Base-by-base conservation (phyloP, 2,797 vertebrate species). In the Synanceia verrucosa region DNA sequence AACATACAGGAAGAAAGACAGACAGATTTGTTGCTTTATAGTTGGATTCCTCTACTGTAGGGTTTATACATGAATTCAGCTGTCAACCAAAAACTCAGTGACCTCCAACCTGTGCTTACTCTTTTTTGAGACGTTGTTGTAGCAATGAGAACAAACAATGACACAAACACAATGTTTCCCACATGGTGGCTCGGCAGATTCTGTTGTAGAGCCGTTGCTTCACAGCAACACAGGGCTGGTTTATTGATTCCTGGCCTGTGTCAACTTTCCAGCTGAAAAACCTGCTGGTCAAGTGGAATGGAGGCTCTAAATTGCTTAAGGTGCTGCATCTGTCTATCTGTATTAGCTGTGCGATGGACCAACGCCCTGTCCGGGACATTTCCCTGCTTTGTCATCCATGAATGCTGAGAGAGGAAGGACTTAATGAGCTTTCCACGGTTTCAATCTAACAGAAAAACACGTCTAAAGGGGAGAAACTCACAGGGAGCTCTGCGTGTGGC, bases 71-170 rank as follows among this genome's bases (percentile, higher is more conserved):
- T 33, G 39, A 48, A 39, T 65, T 65, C 23, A 57, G 46, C n/a
- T 50, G 48, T 47, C 50, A 50, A 33, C 41, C 39, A 34, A 65
- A 58, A 60, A 64, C 5, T 47, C 76, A 34, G 66, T 61, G 56
- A 62, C 11, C 46, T 46, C 23, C 31, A 53, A 66, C 56, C 50
- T 50, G 18, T 24, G 6, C 39, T 52, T 24, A 7, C 21, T 59
- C 24, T 43, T 29, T 36, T 66, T 28, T 51, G 31, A 69, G 53
- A 70, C 50, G 58, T 63, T 79, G 75, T 83, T 77, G 68, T 81
- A 58, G 84, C 21, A 29, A 84, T 73, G 73, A 75, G 55, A 71
- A 58, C 70, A 84, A 81, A 86, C 76, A 75, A 58, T 65, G 68
- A 62, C 64, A 78, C 44, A 56, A 71, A 60, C 78, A 65, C 73